Percentiles rank a stretch among this genome's conserved stretches.
phyloP scores from a whole-genome alignment of 2,888 invertebrate genomes.

The Pammene aurita region DNA sequence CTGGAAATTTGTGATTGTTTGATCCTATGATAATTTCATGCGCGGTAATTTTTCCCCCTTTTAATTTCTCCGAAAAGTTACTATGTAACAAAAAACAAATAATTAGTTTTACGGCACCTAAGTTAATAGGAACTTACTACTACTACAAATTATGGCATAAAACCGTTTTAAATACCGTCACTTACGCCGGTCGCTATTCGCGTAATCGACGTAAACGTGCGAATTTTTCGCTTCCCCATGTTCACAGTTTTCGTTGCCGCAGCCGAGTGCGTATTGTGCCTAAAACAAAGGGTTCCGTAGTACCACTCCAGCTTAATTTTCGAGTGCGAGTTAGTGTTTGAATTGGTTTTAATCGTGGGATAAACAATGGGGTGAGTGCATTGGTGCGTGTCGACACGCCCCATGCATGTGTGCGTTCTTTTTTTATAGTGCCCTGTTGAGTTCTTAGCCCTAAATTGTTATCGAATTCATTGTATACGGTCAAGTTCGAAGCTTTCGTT shows the following conservation, averaged over 20 bases:
- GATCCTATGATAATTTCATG: too few relatives aligned
- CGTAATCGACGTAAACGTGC: background rate
- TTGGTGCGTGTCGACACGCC: constrained; percentile 71
- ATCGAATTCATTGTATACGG: constrained; percentile 35
- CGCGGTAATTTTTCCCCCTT: too few relatives aligned
- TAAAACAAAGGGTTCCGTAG: constrained; percentile 76
- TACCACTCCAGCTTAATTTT: constrained; percentile 80
- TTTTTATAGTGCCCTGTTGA: constrained; percentile 32
- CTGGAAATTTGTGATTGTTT: too few relatives aligned
- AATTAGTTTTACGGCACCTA: too few relatives aligned
- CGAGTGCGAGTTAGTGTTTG: constrained; percentile 81
- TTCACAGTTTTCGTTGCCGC: constrained; percentile 58
- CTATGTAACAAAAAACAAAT: too few relatives aligned
- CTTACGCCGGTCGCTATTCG: background rate
- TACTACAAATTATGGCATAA: constrained; percentile 10
- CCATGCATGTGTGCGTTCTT: constrained; percentile 65
- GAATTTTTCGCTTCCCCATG: constrained; percentile 42
- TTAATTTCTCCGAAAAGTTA: too few relatives aligned
- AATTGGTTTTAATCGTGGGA: constrained; percentile 83
- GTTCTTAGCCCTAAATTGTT: constrained; percentile 35
- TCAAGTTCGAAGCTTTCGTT: constrained; percentile 37
- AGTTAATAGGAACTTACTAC: too few relatives aligned
- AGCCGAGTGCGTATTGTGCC: constrained; percentile 70
- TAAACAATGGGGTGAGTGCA: constrained; percentile 78
- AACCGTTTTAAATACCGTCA: background rate